These are phyloP conservation scores for Proisotoma minuta DNA, from an alignment of 2,888 invertebrate genomes.

Conservation along the genomic window DNA sequence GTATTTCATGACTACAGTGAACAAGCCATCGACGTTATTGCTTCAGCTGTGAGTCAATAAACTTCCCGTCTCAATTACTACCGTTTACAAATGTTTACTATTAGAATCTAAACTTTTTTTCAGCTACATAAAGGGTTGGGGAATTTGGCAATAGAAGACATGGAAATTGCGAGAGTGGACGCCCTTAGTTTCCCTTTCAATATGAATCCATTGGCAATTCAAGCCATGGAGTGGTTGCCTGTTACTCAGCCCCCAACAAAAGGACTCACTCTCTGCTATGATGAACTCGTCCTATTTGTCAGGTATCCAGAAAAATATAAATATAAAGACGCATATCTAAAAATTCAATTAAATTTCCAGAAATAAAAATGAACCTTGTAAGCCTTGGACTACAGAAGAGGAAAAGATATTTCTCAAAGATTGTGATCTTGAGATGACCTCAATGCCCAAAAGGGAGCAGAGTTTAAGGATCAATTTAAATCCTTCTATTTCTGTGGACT, in stretches of 20 bases:
- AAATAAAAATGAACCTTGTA: too few species aligned
- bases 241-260: slow-evolving; percentile 19
- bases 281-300: slow-evolving; percentile 34
- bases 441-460: too few species aligned
- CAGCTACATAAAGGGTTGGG: slow-evolving; percentile 23
- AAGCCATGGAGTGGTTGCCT: slow-evolving; percentile 27
- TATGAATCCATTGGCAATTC: slow-evolving; percentile 14
- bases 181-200: slow-evolving; percentile 21
- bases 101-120: neutral
- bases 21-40: too few species aligned
- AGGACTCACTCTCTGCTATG: slow-evolving; percentile 32
- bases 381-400: neutral
- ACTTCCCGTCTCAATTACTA: too few species aligned
- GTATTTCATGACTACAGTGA: slow-evolving; percentile 38
- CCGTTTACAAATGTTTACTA: too few species aligned
- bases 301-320: slow-evolving; percentile 26
- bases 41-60: too few species aligned
- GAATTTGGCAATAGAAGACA: slow-evolving; percentile 5
- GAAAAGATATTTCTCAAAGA: neutral
- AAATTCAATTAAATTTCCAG: neutral
- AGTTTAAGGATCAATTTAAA: too few species aligned
- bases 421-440: too few species aligned
- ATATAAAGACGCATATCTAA: neutral
- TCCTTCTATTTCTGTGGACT: too few species aligned
- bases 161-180: slow-evolving; percentile 28